Evolutionary conservation across 2,888 invertebrate species (phyloP).

Genomic region (Pyrochroa serraticornis): DNA sequence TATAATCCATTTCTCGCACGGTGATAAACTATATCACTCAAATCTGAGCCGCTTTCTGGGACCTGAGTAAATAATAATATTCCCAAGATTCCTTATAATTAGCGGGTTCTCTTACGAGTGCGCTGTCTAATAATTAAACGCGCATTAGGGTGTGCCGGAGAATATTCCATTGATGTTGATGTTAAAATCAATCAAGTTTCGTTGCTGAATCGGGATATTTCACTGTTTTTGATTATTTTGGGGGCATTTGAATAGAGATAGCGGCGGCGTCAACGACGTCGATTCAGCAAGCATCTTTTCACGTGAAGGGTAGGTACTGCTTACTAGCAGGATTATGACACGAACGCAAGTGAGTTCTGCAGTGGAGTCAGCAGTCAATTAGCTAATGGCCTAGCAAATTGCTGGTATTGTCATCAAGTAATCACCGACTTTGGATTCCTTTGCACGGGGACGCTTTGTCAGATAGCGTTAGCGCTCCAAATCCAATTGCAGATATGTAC

Average conservation of each 20-base stretch:
- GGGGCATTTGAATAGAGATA: too few relatives aligned
- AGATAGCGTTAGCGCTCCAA: neutral
- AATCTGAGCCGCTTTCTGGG: slow-evolving; percentile 31
- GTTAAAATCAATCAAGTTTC: too few relatives aligned
- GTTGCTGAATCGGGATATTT: too few relatives aligned
- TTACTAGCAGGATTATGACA: slow-evolving; percentile 22
- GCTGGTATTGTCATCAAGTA: slow-evolving; percentile 47
- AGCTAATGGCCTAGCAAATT: slow-evolving; percentile 52
- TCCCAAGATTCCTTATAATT: slow-evolving; percentile 25
- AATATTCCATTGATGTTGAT: slow-evolving; percentile 21
- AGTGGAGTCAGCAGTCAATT: slow-evolving; percentile 51
- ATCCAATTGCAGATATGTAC: too few relatives aligned
- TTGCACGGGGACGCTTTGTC: too few relatives aligned
- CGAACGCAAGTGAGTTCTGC: slow-evolving; percentile 5
- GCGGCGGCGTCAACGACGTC: neutral
- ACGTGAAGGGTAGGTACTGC: slow-evolving; percentile 8
- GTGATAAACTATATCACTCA: slow-evolving; percentile 42
- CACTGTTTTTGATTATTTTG: too few relatives aligned
- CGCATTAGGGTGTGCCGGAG: slow-evolving; percentile 12
- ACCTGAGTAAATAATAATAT: slow-evolving; percentile 34
- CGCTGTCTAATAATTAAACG: slow-evolving; percentile 23
- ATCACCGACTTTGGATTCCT: slow-evolving; percentile 22
- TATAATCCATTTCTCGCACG: slow-evolving; percentile 38
- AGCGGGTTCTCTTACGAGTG: slow-evolving; percentile 16
- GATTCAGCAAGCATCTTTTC: slow-evolving; percentile 6